Evolutionary conservation across 64 coral and sea anemone genomes (phyloP).

Genomic region (Montipora efflorescens): DNA sequence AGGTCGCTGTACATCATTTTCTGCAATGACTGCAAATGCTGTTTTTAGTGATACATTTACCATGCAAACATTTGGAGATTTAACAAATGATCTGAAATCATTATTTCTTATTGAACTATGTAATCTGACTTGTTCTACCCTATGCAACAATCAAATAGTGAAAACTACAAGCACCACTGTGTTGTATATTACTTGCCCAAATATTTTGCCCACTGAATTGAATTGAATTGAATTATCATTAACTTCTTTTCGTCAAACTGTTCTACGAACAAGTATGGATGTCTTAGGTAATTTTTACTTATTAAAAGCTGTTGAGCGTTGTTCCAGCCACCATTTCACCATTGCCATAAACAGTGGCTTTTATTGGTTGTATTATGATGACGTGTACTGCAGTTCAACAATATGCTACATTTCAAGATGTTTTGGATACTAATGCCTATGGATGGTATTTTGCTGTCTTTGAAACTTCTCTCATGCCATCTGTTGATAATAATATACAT

Average conservation of each 20-base stretch:
- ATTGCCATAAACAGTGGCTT: neutral
- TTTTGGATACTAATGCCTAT: constrained; percentile 13
- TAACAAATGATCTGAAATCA: neutral
- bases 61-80: too few relatives aligned
- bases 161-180: constrained; percentile 25
- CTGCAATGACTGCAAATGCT: too few relatives aligned
- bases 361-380: constrained; percentile 36
- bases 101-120: too few relatives aligned
- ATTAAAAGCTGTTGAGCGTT: constrained; percentile 52
- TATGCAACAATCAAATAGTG: constrained; percentile 19
- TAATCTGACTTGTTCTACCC: neutral
- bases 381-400: neutral
- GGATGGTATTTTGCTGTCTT: constrained; percentile 51
- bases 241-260: neutral
- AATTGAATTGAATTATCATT: neutral
- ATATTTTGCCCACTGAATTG: neutral
- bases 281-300: constrained; percentile 15
- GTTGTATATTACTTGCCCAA: constrained; percentile 20
- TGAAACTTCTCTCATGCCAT: neutral
- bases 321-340: constrained; percentile 39
- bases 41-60: too few relatives aligned
- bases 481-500: constrained; percentile 1
- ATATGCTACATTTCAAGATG: neutral
- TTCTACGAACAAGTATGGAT: constrained; percentile 19
- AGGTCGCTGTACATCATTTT: too few relatives aligned